Evolutionary conservation across 1,140 invertebrate genomes (phyloP), one percentile per base, ranked within the genome.

Genomic region (Holotrichia oblita): DNA sequence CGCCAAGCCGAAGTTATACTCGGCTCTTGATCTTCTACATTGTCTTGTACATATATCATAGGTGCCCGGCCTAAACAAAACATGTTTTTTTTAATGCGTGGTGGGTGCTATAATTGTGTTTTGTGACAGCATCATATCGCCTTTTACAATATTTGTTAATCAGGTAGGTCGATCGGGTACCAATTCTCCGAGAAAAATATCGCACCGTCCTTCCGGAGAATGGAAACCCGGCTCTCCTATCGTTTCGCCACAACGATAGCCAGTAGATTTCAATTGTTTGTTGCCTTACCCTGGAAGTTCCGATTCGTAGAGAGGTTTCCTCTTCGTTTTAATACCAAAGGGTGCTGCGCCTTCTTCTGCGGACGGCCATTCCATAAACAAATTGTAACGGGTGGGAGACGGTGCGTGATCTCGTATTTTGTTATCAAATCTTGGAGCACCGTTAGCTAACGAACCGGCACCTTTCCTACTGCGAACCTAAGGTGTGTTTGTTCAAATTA

Each of bases 1-100:
- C 0, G 82, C 81, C 20, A 69, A 76, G 0, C 82, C 83, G 75
- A 84, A 84, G 77, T 82, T 83, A 73, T 79, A 44, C 59, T 77
- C 76, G 14, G 80, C 78, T 41, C 75, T 41, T 0, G 81, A 81
- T 75, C 81, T 78, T n/a, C 80, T 55, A 48, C 80, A 82, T 79
- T 83, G 81, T 77, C 74, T 79, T 0, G 64, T 72, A 48, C 34
- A 17, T 6, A 78, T 61, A 24, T 82, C 69, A 61, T 85, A 85
- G 4, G 81, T 82, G 9, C 80, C 81, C 0, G 84, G 83, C 24
- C 84, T 85, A 73, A 73, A 81, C 79, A 10, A 12, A 48, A 12
- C 12, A 9, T 14, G 3, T 48, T 42, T n/a, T n/a, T n/a, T n/a
- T n/a, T n/a, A n/a, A n/a, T n/a, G n/a, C n/a, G n/a, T n/a, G n/a